Base-by-base conservation (phyloP, 1,140 invertebrate genomes). In the Plectrocnemia conspersa region DNA sequence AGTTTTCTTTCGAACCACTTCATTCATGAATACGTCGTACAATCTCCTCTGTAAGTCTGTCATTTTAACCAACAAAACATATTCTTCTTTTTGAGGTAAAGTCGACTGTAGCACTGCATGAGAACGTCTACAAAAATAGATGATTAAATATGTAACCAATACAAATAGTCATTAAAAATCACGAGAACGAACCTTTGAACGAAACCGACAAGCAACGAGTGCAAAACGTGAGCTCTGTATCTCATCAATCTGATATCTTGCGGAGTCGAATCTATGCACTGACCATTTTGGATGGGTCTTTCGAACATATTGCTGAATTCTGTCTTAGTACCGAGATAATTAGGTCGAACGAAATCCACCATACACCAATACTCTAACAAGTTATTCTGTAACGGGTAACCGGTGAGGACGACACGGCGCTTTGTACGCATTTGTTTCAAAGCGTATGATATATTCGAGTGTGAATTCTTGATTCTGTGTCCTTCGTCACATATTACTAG, bases 221-320 rank as follows among this genome's bases (percentile, higher is more conserved):
- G 91, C 18, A 96, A 69, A 0, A 95, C 92, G 64, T 95, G 91
- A 0, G 91, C 90, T 21, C 92, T 73, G 62, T 91, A 91, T 57
- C 89, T 73, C 92, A 95, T 95, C 1, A 95, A 72, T 52, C 89
- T 79, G 55, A 91, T 88, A 69, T 96, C 92, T 63, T 90, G 82
- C 0, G 90, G 88, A 0, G 91, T 95, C 1, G 89, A 93, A 65
- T 96, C 93, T 16, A 91, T 86, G 75, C 91, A 95, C 65, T 95
- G 92, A 0, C 93, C 93, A 70, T 96, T 96, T 65, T 91, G 89
- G 63, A 96, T 96, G 0, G 94, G 93, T 36, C 91, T 73, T 64
- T 96, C 93, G 65, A 97, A 97, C 91, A 96, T 95, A 66, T 94
- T 94, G 59, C 85, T 86, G 69, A 97, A 97, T 68, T 96, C 92